Base-by-base conservation (phyloP, 2,113 vertebrate species). In the Ageneiosus marmoratus region DNA sequence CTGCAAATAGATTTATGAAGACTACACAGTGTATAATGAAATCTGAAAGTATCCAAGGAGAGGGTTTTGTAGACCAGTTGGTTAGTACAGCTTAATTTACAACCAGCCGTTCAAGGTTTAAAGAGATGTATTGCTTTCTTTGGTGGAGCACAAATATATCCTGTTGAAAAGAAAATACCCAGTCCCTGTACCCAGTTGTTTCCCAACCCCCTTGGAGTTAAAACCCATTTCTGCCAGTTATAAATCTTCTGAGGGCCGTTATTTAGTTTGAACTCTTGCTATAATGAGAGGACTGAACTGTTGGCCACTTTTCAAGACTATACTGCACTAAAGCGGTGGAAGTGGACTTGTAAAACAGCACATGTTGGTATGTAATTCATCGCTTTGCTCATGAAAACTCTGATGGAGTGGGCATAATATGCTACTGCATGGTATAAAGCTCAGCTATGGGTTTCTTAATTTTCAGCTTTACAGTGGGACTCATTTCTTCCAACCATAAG, bases 181-280 rank as follows among this genome's bases (percentile, higher is more conserved):
- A 84, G 77, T 58, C 80, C 62, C 37, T 12, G 18, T 37, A 70
- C 34, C 34, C 34, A 60, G 48, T 65, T 80, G 79, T 75, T 85
- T 78, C 80, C 27, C 62, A 74, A 72, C 73, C 81, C 83, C 51
- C 75, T 58, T 81, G 76, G 63, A 79, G 77, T 87, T 80, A 76
- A 80, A 84, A 82, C 75, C 81, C 73, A 63, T 72, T 81, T 75
- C 72, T 90, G 82, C 80, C 83, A 77, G 88, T 90, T 90, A 84
- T 91, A 90, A 91, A 91, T 92, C 91, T 92, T 86, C 70, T 60
- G 89, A 89, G 91, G 85, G 81, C 89, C 87, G 81, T 79, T 65
- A 84, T 86, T 90, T 84, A 85, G 56, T 81, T 81, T 83, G 80
- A 89, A 92, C 89, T 53, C 87, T 86, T 87, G 86, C 82, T 76